These are phyloP conservation scores for Lampris megalopsis DNA, from an alignment of 2,113 vertebrate species.

Conservation along the genomic window DNA sequence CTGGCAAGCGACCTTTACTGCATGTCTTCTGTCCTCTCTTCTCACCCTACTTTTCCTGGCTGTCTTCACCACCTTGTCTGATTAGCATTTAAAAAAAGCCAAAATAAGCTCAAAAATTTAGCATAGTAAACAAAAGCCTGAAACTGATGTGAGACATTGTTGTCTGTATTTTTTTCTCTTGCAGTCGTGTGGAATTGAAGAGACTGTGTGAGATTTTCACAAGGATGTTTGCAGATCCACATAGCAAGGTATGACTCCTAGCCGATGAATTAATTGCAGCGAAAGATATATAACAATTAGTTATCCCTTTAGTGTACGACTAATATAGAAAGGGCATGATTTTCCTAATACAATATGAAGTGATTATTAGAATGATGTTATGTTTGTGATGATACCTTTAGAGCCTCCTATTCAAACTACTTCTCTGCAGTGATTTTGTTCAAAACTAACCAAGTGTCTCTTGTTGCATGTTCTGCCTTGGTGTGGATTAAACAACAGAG, in stretches of 20 bases:
- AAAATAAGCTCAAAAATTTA: too few relatives aligned
- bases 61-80: too few relatives aligned
- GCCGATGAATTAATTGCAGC: not conserved
- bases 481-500: constrained; percentile 96
- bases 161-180: constrained; percentile 25
- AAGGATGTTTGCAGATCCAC: constrained; percentile 98
- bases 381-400: not conserved
- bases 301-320: not conserved
- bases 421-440: constrained; percentile 16
- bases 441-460: constrained; percentile 72
- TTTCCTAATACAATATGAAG: constrained; percentile 1
- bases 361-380: constrained; percentile 4
- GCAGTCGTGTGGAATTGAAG: constrained; percentile 96
- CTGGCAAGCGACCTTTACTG: too few relatives aligned
- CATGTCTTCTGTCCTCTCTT: too few relatives aligned
- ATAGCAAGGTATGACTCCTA: constrained; percentile 90
- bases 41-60: too few relatives aligned
- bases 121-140: too few relatives aligned
- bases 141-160: too few relatives aligned
- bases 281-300: not conserved
- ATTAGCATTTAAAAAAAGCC: too few relatives aligned
- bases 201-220: constrained; percentile 99
- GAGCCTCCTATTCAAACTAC: not conserved
- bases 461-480: constrained; percentile 95
- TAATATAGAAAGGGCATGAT: not conserved